Evolutionary conservation across 2,113 vertebrate species (phyloP), one percentile per base, ranked within the genome.

Genomic region (Camelus dromedarius): DNA sequence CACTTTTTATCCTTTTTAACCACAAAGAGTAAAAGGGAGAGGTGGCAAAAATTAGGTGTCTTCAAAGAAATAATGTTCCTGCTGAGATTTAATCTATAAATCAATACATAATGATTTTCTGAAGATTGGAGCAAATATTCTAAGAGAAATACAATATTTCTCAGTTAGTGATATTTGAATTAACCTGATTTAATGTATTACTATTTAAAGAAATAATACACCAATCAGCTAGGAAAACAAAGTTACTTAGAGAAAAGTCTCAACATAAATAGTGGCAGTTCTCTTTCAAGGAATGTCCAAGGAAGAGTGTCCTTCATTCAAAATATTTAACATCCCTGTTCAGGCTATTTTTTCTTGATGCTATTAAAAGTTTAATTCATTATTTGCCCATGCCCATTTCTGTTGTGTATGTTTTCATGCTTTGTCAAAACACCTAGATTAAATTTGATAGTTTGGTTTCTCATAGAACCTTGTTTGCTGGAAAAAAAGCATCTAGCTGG

Each of bases 61-160:
- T 52, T 84, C 32, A 82, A 94, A 60, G 46, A 91, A 91, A 56
- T 16, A 92, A 32, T 19, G 0, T 83, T 54, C 16, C 52, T 15
- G 42, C 32, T 75, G 52, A 87, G 67, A 83, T 58, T 86, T 83
- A 70, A 50, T 30, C 32, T 56, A 46, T 28, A 32, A 85, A 81
- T 93, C 95, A 80, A 56, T 83, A 38, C 38, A 72, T 67, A 75
- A 54, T 72, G 11, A 64, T 73, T 77, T 91, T 85, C 42, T 54
- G 18, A 89, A 89, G 24, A 38, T 18, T 79, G 83, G 72, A 77
- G 24, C 8, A 81, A 81, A 81, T 62, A 24, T 91, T 60, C 26
- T 75, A 76, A 72, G 32, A 88, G 32, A 48, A 87, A 20, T 50
- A 66, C 22, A 79, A 72, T 32, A 32, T 15, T 54, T 90, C 52